Evolutionary conservation across 53 echinoderm and acorn worm genomes (phyloP).

Genomic region (Paelopatides confundens): DNA sequence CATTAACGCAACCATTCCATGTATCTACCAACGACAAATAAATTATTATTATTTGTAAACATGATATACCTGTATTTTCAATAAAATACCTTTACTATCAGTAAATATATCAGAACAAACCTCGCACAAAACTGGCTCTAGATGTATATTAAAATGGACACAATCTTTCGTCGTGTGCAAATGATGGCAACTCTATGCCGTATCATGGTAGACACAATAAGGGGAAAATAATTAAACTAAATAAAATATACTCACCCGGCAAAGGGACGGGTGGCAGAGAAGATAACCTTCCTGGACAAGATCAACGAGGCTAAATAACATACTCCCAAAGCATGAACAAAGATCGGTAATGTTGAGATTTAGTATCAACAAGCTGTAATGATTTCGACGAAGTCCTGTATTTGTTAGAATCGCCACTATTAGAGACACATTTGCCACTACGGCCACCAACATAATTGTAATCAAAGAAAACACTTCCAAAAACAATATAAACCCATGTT

Average conservation of each 20-base stretch:
- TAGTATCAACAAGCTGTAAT: constrained; percentile 51
- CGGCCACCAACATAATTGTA: constrained; percentile 46
- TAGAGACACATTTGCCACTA: constrained; percentile 48
- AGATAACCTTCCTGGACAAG: constrained; percentile 42
- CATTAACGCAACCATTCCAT: background rate
- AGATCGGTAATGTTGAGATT: constrained; percentile 58
- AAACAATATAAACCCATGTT: background rate
- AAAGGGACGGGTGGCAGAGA: background rate
- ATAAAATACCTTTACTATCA: too few relatives aligned
- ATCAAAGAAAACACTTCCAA: constrained; percentile 22
- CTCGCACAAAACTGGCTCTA: too few relatives aligned
- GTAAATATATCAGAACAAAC: too few relatives aligned
- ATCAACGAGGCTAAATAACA: constrained; percentile 56
- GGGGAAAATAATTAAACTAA: too few relatives aligned
- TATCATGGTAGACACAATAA: too few relatives aligned
- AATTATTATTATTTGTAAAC: too few relatives aligned
- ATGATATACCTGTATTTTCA: too few relatives aligned
- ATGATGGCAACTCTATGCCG: too few relatives aligned
- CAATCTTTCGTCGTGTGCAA: too few relatives aligned
- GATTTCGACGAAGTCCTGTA: constrained; percentile 9
- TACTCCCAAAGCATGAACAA: constrained; percentile 48
- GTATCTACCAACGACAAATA: background rate
- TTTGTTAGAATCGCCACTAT: constrained; percentile 47
- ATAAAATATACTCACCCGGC: background rate
- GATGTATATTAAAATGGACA: too few relatives aligned